These are phyloP conservation scores for Lycophotia porphyrea DNA, from an alignment of 2,888 invertebrate species.

Conservation along the genomic window DNA sequence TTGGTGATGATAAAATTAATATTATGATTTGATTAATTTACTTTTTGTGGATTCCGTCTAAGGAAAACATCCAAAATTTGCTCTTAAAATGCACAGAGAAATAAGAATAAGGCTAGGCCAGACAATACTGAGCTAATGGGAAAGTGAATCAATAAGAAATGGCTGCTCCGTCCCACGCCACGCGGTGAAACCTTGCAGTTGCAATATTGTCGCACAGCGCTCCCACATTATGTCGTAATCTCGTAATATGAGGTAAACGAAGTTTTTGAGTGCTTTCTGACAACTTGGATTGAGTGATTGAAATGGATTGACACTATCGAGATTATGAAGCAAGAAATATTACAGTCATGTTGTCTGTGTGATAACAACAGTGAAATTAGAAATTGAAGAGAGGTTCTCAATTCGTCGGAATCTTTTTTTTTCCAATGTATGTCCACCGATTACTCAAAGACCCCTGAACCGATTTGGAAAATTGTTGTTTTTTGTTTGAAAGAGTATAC, in stretches of 20 bases:
- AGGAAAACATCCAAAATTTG: not conserved
- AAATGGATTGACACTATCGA: not conserved
- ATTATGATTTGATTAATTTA: not conserved
- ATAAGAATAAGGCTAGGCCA: conserved; percentile 41
- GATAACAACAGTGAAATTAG: not conserved
- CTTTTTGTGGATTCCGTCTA: not conserved
- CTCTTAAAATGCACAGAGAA: not conserved
- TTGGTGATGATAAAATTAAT: too few species aligned
- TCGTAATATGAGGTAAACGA: conserved; percentile 56
- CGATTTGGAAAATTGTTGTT: too few species aligned
- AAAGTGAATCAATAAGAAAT: conserved; percentile 74
- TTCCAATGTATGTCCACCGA: too few species aligned
- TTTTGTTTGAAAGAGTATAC: too few species aligned
- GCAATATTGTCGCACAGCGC: conserved; percentile 65
- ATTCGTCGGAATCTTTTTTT: too few species aligned
- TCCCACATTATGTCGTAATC: conserved; percentile 68
- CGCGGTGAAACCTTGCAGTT: conserved; percentile 72
- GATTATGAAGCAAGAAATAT: not conserved
- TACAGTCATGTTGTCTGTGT: not conserved
- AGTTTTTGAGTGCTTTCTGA: conserved; percentile 48
- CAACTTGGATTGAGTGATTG: conserved; percentile 23
- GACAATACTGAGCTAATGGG: conserved; percentile 66
- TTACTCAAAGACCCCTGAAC: too few species aligned
- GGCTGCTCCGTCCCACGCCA: conserved; percentile 75
- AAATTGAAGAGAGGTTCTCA: too few species aligned